A percentile compares a stretch with the other conserved stretches of the same genome.
Conservation (phyloP, 2,797 vertebrate genomes). For the Leucoraja ocellata region DNA sequence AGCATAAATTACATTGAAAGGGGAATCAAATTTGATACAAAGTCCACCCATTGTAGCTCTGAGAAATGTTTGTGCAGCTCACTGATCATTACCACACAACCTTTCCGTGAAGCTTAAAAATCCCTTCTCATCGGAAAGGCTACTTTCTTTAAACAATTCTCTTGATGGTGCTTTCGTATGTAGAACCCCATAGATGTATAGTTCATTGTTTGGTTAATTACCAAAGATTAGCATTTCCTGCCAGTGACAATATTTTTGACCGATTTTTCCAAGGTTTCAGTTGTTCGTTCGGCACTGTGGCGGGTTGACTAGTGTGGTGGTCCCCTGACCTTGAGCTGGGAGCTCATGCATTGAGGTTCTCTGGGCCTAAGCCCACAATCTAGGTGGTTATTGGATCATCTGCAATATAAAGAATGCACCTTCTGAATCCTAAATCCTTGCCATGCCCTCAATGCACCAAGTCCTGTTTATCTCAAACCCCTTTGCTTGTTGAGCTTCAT, state of each 20-base stretch:
- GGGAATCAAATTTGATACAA: background rate
- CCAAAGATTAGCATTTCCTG: background rate
- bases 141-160: background rate
- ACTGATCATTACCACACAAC: conserved; percentile 32
- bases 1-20: conserved; percentile 25
- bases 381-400: background rate
- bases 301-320: background rate
- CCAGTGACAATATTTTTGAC: background rate
- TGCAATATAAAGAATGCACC: background rate
- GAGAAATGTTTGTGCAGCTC: conserved; percentile 10
- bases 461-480: too few relatives aligned
- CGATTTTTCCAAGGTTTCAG: background rate
- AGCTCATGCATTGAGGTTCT: background rate
- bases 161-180: background rate
- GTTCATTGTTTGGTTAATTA: background rate
- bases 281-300: background rate
- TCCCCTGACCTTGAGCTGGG: background rate
- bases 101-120: background rate
- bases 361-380: background rate
- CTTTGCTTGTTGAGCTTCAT: too few relatives aligned
- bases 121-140: background rate
- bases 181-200: background rate
- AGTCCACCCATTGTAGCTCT: background rate
- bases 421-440: background rate
- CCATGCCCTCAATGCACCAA: too few relatives aligned